phyloP scores from a whole-genome alignment of 2,797 vertebrate genomes.

The Podargus strigoides region DNA sequence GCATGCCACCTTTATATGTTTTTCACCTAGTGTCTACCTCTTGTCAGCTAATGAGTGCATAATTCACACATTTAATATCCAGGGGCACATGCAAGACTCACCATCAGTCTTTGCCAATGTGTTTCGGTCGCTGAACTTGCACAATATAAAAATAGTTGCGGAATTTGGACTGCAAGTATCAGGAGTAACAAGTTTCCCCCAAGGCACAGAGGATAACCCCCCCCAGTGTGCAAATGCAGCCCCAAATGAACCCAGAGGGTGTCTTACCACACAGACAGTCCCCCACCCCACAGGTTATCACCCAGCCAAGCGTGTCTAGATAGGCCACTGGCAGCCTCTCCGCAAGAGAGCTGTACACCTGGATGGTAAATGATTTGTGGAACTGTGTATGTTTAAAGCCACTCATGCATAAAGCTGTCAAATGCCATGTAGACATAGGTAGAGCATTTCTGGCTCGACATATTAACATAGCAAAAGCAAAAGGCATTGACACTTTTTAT shows the following conservation, averaged over 20 bases:
- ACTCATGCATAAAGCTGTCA: slow-evolving; percentile 23
- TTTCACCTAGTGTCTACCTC: not conserved
- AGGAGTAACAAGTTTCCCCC: not conserved
- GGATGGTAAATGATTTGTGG: not conserved
- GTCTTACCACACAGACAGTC: not conserved
- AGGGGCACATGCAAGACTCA: not conserved
- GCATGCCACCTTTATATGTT: not conserved
- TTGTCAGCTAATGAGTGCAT: not conserved
- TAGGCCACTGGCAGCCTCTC: not conserved
- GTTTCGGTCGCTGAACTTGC: not conserved
- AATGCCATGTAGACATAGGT: not conserved
- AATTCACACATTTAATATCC: not conserved
- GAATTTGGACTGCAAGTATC: not conserved
- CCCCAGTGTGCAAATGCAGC: not conserved
- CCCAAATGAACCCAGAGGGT: not conserved
- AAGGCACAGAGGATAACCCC: not conserved
- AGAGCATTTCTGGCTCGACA: not conserved
- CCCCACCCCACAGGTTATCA: not conserved
- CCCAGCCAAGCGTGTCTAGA: not conserved
- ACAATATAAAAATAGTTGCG: not conserved
- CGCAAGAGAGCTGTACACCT: not conserved
- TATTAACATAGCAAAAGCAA: not conserved
- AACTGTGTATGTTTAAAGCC: not conserved
- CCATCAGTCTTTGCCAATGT: not conserved
- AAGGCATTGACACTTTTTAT: slow-evolving; percentile 10